Conservation (phyloP, 2,797 vertebrate species). For the Gorsachius magnificus region DNA sequence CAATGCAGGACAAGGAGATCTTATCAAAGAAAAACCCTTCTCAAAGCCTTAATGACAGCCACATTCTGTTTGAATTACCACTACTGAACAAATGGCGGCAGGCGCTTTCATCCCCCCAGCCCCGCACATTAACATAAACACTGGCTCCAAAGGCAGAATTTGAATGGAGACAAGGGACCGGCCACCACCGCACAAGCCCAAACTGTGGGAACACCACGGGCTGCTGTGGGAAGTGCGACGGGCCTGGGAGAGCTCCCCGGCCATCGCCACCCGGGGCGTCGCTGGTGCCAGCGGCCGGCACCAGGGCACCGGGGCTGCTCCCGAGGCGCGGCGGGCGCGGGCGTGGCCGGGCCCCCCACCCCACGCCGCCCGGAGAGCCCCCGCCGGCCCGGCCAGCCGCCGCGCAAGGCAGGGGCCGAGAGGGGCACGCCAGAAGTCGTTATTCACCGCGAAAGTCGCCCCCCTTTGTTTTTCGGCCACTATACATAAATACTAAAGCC, state of each 20-base stretch:
- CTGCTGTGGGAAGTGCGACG: constrained; percentile 2
- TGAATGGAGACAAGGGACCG: constrained; percentile 70
- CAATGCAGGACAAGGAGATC: constrained; percentile 81
- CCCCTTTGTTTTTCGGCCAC: constrained; percentile 6
- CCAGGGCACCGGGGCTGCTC: neutral
- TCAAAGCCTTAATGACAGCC: constrained; percentile 78
- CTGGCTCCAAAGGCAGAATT: constrained; percentile 70
- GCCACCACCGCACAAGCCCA: constrained; percentile 31
- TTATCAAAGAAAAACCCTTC: constrained; percentile 80
- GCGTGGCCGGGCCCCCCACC: neutral
- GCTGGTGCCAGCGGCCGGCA: neutral
- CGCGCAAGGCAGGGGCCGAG: neutral
- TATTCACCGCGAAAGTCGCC: constrained; percentile 66
- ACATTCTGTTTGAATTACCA: constrained; percentile 82
- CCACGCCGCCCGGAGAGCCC: neutral
- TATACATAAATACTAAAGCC: neutral
- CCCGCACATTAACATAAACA: constrained; percentile 76
- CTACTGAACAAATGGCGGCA: constrained; percentile 81
- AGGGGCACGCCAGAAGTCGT: constrained; percentile 51
- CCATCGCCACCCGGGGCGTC: neutral
- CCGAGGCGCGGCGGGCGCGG: neutral
- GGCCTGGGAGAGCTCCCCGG: neutral
- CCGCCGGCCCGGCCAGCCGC: neutral
- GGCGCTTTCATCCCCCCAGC: constrained; percentile 76
- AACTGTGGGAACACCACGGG: constrained; percentile 32